phyloP scores from a whole-genome alignment of 2,888 invertebrate species.

The Megamerina dolium region DNA sequence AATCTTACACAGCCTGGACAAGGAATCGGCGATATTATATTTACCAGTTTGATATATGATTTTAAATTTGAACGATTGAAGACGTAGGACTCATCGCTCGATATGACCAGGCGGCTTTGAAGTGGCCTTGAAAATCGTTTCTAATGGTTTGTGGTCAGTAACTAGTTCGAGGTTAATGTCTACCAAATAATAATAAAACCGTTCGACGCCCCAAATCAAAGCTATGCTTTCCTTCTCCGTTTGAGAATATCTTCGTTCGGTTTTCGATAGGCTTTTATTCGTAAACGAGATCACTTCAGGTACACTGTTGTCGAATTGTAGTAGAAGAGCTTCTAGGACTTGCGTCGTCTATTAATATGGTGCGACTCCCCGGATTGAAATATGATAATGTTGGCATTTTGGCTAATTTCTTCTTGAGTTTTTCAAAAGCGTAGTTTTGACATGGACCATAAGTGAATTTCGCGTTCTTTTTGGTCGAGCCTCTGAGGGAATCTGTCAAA shows the following conservation, averaged over 20 bases:
- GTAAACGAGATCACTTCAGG: conserved; percentile 18
- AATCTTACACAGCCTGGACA: conserved; percentile 10
- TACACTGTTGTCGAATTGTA: conserved; percentile 17
- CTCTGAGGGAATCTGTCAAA: conserved; percentile 17
- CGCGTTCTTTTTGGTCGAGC: conserved; percentile 12
- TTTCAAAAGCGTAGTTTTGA: conserved; percentile 14
- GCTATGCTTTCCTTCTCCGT: conserved; percentile 22
- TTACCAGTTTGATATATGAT: conserved; percentile 14
- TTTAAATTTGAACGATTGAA: conserved; percentile 12
- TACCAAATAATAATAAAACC: conserved; percentile 20
- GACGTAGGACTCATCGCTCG: conserved; percentile 14
- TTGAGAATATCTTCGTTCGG: conserved; percentile 18
- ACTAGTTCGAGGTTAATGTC: conserved; percentile 14
- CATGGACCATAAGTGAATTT: conserved; percentile 17
- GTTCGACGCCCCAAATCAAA: conserved; percentile 19
- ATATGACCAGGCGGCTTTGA: conserved; percentile 17
- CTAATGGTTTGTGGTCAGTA: conserved; percentile 16
- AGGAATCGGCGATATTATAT: conserved; percentile 13
- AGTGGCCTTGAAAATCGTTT: conserved; percentile 18
- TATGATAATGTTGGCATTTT: conserved; percentile 15
- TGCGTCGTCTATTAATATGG: conserved; percentile 18
- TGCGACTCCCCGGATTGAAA: conserved; percentile 15
- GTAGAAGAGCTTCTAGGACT: conserved; percentile 19
- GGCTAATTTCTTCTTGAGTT: conserved; percentile 11
- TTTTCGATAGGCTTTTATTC: conserved; percentile 19